These are phyloP conservation scores for Zaprionus nigranus DNA, from an alignment of 1,140 invertebrate genomes.

Conservation along the genomic window DNA sequence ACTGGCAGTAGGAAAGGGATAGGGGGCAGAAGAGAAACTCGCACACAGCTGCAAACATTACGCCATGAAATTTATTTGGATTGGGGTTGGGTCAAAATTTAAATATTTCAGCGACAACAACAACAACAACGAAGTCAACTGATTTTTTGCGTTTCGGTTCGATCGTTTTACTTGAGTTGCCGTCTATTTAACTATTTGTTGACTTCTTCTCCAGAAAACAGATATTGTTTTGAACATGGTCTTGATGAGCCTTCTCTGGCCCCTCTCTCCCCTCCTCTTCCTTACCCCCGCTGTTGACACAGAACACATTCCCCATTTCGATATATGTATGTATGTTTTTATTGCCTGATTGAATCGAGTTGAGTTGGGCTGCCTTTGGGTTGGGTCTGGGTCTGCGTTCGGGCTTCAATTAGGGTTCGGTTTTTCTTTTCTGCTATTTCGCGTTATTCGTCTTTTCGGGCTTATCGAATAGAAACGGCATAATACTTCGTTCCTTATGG, in stretches of 20 bases:
- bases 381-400: slow-evolving; percentile 26
- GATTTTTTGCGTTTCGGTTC: slow-evolving; percentile 62
- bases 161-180: slow-evolving; percentile 53
- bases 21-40: slow-evolving; percentile 8
- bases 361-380: slow-evolving; percentile 56
- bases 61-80: slow-evolving; percentile 71
- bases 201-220: slow-evolving; percentile 14
- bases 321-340: slow-evolving; percentile 45
- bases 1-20: neutral
- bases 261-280: neutral
- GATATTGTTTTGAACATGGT: slow-evolving; percentile 62
- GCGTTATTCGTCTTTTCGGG: slow-evolving; percentile 36
- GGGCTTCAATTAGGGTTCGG: slow-evolving; percentile 58
- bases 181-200: slow-evolving; percentile 31
- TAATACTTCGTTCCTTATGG: slow-evolving; percentile 53
- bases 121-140: slow-evolving; percentile 50
- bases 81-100: slow-evolving; percentile 79
- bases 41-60: slow-evolving; percentile 68
- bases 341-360: slow-evolving; percentile 71
- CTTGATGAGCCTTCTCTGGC: slow-evolving; percentile 26
- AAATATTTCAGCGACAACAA: slow-evolving; percentile 62
- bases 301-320: slow-evolving; percentile 35
- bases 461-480: slow-evolving; percentile 50
- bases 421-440: slow-evolving; percentile 5
- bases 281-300: slow-evolving; percentile 28